Evolutionary conservation across 2,113 vertebrate genomes (phyloP), one percentile per base, ranked within the genome.

Genomic region (Poeciliopsis prolifica): DNA sequence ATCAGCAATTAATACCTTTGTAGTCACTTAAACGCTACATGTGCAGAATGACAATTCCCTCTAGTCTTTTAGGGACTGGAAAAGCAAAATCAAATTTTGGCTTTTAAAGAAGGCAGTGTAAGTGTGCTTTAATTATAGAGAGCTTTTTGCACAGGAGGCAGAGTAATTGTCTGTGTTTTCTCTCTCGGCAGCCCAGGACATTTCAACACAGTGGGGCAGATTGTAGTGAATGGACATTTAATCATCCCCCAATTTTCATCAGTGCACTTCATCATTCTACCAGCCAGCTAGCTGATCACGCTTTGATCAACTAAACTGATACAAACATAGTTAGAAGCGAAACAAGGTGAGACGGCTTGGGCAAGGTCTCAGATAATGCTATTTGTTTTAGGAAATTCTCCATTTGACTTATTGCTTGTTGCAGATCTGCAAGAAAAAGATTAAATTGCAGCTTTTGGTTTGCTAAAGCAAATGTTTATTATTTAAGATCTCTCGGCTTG

Each of bases 121-220:
- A 87, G 79, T 76, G 69, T 29, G 4, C 64, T 64, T 67, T 86
- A 79, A 83, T 88, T 89, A 89, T 65, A 77, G 75, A 17, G 30
- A 65, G 79, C 42, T 31, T 65, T 85, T 74, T 62, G 54, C 80
- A 69, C 86, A 74, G 78, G 74, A 80, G 86, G 76, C 65, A 75
- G 79, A 72, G 67, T 58, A 80, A 70, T 89, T 37, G 75, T 77
- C 72, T 61, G 26, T 65, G 29, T 67, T 78, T 71, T 67, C 40
- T 31, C 77, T 85, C 83, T 64, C 51, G 61, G 69, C 86, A 82
- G 86, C 81, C 71, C 14, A 63, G 77, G 74, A 74, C 82, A 84
- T 89, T 88, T 88, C 75, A 77, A 29, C 77, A 58, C 80, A 86
- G 88, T 75, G 69, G 81, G 80, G 30, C 22, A 85, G 84, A 88